phyloP scores from a whole-genome alignment of 2,113 vertebrate species.

The Suncus etruscus region DNA sequence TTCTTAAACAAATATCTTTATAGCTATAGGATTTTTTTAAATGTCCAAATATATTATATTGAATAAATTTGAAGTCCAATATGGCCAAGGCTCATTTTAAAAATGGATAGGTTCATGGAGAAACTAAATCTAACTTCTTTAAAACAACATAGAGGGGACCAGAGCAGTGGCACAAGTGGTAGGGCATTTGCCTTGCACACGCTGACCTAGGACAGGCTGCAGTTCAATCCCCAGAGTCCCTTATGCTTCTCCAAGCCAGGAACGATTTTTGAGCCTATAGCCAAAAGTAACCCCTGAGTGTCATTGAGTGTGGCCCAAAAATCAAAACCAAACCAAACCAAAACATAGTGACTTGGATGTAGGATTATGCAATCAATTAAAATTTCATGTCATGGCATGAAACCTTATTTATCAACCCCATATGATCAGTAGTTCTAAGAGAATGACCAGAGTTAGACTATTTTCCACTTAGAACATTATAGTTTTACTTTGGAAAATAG shows the following conservation, averaged over 20 bases:
- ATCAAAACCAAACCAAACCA: too few species aligned
- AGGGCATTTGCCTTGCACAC: too few species aligned
- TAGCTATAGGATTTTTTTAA: background rate
- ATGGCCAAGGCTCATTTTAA: background rate
- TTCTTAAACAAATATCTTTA: background rate
- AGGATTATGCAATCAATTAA: background rate
- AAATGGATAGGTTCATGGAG: background rate
- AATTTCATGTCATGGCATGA: background rate
- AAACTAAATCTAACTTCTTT: background rate
- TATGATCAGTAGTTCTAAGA: background rate
- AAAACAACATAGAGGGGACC: background rate
- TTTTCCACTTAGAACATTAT: background rate
- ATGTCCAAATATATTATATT: background rate
- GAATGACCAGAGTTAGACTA: background rate
- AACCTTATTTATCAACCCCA: background rate
- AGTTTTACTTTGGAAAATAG: too few species aligned
- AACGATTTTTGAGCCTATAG: too few species aligned
- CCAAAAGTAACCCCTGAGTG: too few species aligned
- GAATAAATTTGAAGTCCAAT: background rate
- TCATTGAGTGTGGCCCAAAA: too few species aligned
- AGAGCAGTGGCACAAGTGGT: too few species aligned
- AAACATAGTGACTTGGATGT: background rate
- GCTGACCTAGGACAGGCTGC: too few species aligned
- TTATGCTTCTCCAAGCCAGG: too few species aligned
- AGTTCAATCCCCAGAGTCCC: too few species aligned